Evolutionary conservation across 2,113 vertebrate species (phyloP), one percentile per base, ranked within the genome.

Genomic region (Festucalex cinctus): DNA sequence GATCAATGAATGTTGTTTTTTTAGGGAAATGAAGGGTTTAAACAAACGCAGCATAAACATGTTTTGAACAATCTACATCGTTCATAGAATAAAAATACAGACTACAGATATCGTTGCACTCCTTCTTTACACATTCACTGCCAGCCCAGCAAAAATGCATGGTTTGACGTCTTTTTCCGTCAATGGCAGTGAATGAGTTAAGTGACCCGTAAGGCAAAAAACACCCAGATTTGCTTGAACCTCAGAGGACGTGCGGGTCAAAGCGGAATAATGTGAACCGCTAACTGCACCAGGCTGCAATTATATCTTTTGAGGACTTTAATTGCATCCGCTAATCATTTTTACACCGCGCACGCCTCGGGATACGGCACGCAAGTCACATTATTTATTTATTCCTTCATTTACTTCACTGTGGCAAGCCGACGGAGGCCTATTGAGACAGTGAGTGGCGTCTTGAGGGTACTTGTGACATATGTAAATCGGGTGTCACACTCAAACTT

Each of bases 331-430:
- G 85, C 88, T 90, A 90, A 92, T 90, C 85, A 88, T 87, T 62
- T 62, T 87, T 85, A 89, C 78, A 81, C 75, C 81, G 73, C 66
- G 36, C 46, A 68, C 63, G 83, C 88, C 86, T 48, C 37, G 46
- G 81, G 88, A 69, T 83, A 78, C 69, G 75, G 75, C 73, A 63
- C 84, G 83, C 81, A 76, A 83, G 46, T 63, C 39, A 28, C 78
- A 82, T 89, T 85, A 88, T 88, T 89, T 90, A 90, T 91, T 88
- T 83, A 89, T 90, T 88, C 83, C 80, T 81, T 84, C 83, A 85
- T 90, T 88, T 88, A 82, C 74, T 83, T 81, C 82, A 76, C 68
- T 53, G 61, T 57, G 54, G 53, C 71, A 53, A 77, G 78, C 83
- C 83, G 74, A 82, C 26, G 63, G 85, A 83, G 81, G 82, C 79